Evolutionary conservation across 1,140 invertebrate genomes (phyloP).

Genomic region (Helicoverpa armigera): DNA sequence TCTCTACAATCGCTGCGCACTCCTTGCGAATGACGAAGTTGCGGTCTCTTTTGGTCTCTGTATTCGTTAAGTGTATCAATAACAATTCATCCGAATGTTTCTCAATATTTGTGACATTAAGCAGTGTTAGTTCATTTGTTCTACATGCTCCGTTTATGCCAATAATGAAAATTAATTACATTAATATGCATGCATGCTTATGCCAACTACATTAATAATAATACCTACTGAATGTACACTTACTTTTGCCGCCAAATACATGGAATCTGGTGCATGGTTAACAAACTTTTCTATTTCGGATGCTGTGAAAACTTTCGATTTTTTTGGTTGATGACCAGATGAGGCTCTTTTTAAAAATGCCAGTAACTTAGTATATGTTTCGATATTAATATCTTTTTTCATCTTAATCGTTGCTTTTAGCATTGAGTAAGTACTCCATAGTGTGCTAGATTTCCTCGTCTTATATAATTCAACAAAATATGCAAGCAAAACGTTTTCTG

Average conservation of each 20-base stretch:
- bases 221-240: too few species aligned
- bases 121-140: background rate
- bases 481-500: background rate
- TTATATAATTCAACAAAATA: conserved; percentile 3
- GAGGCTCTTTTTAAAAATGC: background rate
- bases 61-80: background rate
- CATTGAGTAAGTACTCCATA: background rate
- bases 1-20: background rate
- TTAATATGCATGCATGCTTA: too few species aligned
- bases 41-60: background rate
- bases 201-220: too few species aligned
- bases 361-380: background rate
- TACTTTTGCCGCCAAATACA: too few species aligned
- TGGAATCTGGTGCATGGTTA: too few species aligned
- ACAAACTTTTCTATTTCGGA: too few species aligned
- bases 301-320: background rate
- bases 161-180: background rate
- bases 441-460: background rate
- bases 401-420: background rate
- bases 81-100: background rate
- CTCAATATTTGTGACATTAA: background rate
- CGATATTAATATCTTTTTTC: background rate
- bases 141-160: background rate
- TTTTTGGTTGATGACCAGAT: background rate
- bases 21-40: conserved; percentile 7